A percentile compares a stretch with the other conserved stretches of the same genome.
Evolutionary conservation across 2,888 invertebrate species (phyloP).

Genomic region (Aromia moschata): DNA sequence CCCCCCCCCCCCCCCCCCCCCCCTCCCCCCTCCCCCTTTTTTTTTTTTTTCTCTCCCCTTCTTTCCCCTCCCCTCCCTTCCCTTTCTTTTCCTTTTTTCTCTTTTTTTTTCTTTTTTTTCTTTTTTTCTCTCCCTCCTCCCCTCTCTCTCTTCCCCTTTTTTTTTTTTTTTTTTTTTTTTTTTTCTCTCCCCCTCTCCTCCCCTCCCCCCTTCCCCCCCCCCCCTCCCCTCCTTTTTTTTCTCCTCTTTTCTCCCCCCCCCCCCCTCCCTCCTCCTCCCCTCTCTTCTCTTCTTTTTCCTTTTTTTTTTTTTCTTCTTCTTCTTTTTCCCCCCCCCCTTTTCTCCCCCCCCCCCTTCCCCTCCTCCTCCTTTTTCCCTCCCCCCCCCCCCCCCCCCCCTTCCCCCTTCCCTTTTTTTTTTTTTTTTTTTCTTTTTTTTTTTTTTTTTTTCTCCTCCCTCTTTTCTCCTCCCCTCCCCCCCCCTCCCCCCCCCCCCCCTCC

Average conservation of each 20-base stretch:
- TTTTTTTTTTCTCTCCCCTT: not conserved
- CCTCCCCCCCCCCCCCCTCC: too few species aligned
- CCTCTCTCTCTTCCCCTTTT: not conserved
- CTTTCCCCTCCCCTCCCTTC: not conserved
- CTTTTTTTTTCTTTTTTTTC: not conserved
- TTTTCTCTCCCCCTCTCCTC: not conserved
- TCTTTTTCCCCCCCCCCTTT: too few species aligned
- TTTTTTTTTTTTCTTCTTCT: too few species aligned
- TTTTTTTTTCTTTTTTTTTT: too few species aligned
- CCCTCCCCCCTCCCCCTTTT: not conserved
- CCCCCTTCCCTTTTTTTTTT: too few species aligned
- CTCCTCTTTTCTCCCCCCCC: not conserved
- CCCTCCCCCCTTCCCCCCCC: not conserved
- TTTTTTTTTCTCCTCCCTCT: too few species aligned
- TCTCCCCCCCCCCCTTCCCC: too few species aligned
- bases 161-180: not conserved
- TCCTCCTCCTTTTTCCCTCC: too few species aligned
- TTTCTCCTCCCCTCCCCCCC: too few species aligned
- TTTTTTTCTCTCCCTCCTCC: not conserved
- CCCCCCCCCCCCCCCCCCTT: too few species aligned
- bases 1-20: not conserved
- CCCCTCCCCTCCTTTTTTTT: slow-evolving; percentile 2
- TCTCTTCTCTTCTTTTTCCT: too few species aligned
- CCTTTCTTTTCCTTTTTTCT: not conserved
- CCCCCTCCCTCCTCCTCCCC: too few species aligned